Conservation (phyloP, 2,888 invertebrate genomes). For the Drosophila tanythrix region DNA sequence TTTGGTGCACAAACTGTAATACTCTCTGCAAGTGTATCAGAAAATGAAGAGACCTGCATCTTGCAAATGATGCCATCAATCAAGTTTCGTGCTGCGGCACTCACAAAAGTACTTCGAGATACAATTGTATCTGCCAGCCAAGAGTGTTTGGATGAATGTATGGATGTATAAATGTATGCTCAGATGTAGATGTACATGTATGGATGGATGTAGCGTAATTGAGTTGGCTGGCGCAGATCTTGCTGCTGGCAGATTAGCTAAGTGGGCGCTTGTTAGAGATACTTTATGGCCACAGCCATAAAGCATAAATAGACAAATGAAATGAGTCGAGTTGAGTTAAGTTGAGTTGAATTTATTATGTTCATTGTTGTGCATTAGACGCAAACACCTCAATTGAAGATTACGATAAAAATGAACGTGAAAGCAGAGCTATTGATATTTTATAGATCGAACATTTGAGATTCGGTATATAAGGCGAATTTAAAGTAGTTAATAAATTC, state of each 20-base stretch:
- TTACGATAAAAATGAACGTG: not conserved
- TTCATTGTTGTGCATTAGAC: slow-evolving; percentile 51
- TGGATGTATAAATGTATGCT: not conserved
- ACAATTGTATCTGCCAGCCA: slow-evolving; percentile 31
- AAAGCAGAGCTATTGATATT: not conserved
- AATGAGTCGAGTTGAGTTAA: slow-evolving; percentile 26
- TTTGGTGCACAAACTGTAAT: not conserved
- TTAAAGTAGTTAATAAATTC: not conserved
- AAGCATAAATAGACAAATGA: slow-evolving; percentile 46
- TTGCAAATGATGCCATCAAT: slow-evolving; percentile 63
- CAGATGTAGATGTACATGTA: not conserved
- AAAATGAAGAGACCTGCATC: slow-evolving; percentile 24
- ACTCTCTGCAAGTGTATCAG: not conserved
- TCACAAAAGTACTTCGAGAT: slow-evolving; percentile 43
- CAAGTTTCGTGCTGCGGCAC: slow-evolving; percentile 41
- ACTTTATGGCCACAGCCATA: slow-evolving; percentile 34
- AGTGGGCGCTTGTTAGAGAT: slow-evolving; percentile 57
- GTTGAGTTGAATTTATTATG: slow-evolving; percentile 55
- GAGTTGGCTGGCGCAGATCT: slow-evolving; percentile 22
- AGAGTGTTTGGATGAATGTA: not conserved
- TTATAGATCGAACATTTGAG: not conserved
- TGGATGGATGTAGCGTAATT: slow-evolving; percentile 18
- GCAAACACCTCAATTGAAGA: slow-evolving; percentile 42
- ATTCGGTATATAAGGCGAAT: not conserved
- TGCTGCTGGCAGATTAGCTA: slow-evolving; percentile 36